phyloP scores from a whole-genome alignment of 2,113 vertebrate species.

The Neodon shergylaensis region DNA sequence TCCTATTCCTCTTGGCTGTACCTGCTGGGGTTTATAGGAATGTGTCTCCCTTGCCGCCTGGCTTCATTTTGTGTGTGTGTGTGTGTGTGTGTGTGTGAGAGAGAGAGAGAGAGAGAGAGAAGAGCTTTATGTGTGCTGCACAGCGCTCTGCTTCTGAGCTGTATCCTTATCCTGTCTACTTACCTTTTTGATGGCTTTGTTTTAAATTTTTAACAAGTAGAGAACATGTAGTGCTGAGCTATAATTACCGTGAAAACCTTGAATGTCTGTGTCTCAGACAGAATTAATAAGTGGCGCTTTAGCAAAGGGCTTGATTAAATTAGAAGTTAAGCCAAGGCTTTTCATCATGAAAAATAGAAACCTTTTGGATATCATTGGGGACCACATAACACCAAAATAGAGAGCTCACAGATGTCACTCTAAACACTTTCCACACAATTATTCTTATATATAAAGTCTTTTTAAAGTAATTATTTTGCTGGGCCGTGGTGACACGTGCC shows the following conservation, averaged over 20 bases:
- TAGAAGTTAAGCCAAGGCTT: constrained; percentile 15
- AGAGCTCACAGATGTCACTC: not conserved
- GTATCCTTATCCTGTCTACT: not conserved
- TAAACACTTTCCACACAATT: not conserved
- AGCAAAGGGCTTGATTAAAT: not conserved
- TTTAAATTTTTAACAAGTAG: not conserved
- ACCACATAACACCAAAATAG: not conserved
- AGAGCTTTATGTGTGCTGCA: not conserved
- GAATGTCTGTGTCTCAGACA: not conserved
- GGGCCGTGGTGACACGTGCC: no score
- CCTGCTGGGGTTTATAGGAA: not conserved
- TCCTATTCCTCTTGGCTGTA: not conserved
- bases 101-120: no score
- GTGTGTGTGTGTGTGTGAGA: not conserved
- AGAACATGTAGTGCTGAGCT: not conserved
- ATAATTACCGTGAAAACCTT: constrained; percentile 14
- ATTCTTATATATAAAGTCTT: not conserved
- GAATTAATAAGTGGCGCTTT: constrained; percentile 35
- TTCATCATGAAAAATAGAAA: constrained; percentile 40
- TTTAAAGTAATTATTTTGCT: not conserved
- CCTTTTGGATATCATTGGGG: not conserved
- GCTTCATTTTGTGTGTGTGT: not conserved
- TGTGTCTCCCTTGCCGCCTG: not conserved
- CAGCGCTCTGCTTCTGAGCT: not conserved
- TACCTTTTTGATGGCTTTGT: not conserved